phyloP scores from a whole-genome alignment of 92 coral and sea anemone species.

The Porites evermanni region DNA sequence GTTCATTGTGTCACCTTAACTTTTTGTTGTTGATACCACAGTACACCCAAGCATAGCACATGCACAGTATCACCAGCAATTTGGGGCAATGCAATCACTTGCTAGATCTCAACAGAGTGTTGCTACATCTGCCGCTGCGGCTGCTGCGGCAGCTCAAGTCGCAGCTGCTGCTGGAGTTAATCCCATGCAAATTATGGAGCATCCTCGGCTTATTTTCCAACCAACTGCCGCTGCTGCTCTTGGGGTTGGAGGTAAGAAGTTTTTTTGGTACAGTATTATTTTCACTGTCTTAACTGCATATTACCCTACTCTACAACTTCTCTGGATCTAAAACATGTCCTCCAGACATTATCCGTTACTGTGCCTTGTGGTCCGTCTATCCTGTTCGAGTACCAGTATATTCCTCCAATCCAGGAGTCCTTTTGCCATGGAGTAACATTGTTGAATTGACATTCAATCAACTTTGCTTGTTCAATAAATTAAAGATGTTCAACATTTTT shows the following conservation, averaged over 20 bases:
- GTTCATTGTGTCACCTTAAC: too few relatives aligned
- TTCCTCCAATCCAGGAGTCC: too few relatives aligned
- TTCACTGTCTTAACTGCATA: too few relatives aligned
- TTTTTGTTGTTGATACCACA: not conserved
- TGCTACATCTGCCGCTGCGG: slow-evolving; percentile 66
- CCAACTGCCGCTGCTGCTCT: slow-evolving; percentile 47
- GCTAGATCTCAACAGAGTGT: slow-evolving; percentile 76
- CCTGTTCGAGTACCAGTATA: too few relatives aligned
- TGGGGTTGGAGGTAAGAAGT: slow-evolving; percentile 47
- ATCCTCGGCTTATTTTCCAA: slow-evolving; percentile 46
- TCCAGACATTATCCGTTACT: too few relatives aligned
- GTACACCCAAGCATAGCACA: slow-evolving; percentile 43
- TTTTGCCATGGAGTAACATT: too few relatives aligned
- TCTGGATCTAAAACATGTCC: too few relatives aligned
- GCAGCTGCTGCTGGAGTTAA: slow-evolving; percentile 69
- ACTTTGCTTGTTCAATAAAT: too few relatives aligned
- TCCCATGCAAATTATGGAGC: slow-evolving; percentile 77
- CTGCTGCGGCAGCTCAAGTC: slow-evolving; percentile 75
- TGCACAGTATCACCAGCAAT: slow-evolving; percentile 43
- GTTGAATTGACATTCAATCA: too few relatives aligned
- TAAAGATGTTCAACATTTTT: too few relatives aligned
- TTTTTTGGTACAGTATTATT: not conserved
- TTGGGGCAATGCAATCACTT: slow-evolving; percentile 68
- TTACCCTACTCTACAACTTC: too few relatives aligned
- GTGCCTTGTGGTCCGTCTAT: too few relatives aligned